A percentile compares a stretch with the other conserved stretches of the same genome.
Evolutionary conservation across 2,888 invertebrate species (phyloP).

Genomic region (Itoplectis maculator): DNA sequence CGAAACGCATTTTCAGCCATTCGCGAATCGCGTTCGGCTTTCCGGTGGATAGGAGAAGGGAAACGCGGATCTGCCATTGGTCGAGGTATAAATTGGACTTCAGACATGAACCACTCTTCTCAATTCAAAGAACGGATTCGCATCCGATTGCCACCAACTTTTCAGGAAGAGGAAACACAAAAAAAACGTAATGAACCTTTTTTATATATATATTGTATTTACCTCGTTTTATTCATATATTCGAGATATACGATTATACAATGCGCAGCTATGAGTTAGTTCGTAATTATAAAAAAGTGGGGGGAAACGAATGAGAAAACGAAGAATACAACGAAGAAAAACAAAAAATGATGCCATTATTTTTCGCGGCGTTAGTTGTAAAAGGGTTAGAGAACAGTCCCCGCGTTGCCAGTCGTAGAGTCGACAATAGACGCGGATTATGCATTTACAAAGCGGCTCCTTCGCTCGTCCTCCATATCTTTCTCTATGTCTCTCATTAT

Average conservation of each 20-base stretch:
- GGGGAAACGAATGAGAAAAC: slow-evolving; percentile 62
- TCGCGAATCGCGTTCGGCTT: too few relatives aligned
- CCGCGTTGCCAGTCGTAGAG: slow-evolving; percentile 26
- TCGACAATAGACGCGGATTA: slow-evolving; percentile 60
- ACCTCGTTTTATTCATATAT: slow-evolving; percentile 66
- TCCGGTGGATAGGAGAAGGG: too few relatives aligned
- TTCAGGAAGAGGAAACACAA: background rate
- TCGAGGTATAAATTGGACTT: too few relatives aligned
- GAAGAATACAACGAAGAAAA: slow-evolving; percentile 57
- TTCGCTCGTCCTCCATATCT: slow-evolving; percentile 21
- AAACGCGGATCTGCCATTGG: too few relatives aligned
- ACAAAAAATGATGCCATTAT: slow-evolving; percentile 43
- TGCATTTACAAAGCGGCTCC: slow-evolving; percentile 80
- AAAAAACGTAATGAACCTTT: slow-evolving; percentile 6
- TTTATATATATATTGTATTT: slow-evolving; percentile 57
- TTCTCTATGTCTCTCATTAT: slow-evolving; percentile 53
- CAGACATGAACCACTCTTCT: too few relatives aligned
- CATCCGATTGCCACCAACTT: too few relatives aligned
- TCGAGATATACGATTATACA: slow-evolving; percentile 79
- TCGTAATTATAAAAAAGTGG: slow-evolving; percentile 78
- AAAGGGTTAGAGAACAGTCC: slow-evolving; percentile 33
- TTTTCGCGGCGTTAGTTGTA: slow-evolving; percentile 30
- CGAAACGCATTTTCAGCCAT: too few relatives aligned
- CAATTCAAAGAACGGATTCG: too few relatives aligned
- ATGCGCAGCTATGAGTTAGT: slow-evolving; percentile 82